Evolutionary conservation across 37 sponge, comb jelly and placozoan genomes (phyloP).

Genomic region (Amphimedon queenslandica): DNA sequence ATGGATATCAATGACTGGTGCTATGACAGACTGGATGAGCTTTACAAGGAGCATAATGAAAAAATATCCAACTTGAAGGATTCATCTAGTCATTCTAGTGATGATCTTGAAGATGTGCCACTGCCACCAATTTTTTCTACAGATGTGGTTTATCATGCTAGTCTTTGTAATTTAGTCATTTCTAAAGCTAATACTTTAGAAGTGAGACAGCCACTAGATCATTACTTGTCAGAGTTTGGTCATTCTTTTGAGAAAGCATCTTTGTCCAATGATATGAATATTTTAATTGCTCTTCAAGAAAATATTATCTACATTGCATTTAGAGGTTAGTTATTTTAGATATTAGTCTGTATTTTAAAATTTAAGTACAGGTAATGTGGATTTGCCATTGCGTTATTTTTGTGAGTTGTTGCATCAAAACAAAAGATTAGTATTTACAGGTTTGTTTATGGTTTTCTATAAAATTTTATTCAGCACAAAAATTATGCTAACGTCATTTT

Average conservation of each 20-base stretch:
- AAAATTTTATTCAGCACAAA: too few species aligned
- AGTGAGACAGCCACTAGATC: not conserved
- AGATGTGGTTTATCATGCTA: constrained; percentile 50
- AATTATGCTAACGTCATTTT: not conserved
- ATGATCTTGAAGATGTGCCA: not conserved
- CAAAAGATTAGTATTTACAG: constrained; percentile 48
- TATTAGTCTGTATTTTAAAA: too few species aligned
- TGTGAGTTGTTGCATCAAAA: constrained; percentile 28
- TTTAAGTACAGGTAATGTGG: constrained; percentile 47
- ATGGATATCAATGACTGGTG: not conserved
- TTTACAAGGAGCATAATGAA: not conserved
- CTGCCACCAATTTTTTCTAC: constrained; percentile 29
- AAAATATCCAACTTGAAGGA: not conserved
- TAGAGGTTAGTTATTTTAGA: too few species aligned
- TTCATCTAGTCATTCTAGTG: not conserved
- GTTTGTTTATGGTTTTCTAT: not conserved
- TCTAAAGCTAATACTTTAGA: not conserved
- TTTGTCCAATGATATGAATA: constrained; percentile 16
- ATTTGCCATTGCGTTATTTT: constrained; percentile 46
- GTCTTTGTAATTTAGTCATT: constrained; percentile 33
- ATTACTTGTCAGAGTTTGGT: not conserved
- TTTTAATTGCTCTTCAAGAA: constrained; percentile 39
- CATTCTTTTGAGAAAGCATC: constrained; percentile 42
- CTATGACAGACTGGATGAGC: not conserved
- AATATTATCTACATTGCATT: constrained; percentile 34